phyloP scores from a whole-genome alignment of 1,140 invertebrate species.

The Parapsyche elsis region DNA sequence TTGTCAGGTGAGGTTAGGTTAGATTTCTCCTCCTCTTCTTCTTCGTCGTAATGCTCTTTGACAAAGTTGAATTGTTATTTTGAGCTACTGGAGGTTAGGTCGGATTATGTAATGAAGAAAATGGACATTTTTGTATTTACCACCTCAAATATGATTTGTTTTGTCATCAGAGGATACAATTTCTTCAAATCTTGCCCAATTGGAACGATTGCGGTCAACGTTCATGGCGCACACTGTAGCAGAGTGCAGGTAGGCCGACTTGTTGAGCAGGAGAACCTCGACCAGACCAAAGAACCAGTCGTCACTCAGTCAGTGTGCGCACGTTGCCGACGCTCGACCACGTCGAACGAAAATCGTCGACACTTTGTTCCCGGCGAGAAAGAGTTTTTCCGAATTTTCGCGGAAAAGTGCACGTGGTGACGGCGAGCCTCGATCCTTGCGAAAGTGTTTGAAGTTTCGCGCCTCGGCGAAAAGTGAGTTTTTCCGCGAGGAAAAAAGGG shows the following conservation, averaged over 20 bases:
- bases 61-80: too few species aligned
- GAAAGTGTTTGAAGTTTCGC: background rate
- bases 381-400: background rate
- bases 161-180: too few species aligned
- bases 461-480: background rate
- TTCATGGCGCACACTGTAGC: background rate
- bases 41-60: too few species aligned
- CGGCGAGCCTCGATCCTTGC: background rate
- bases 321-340: constrained; percentile 1
- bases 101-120: too few species aligned
- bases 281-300: constrained; percentile 40
- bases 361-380: background rate
- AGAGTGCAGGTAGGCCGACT: background rate
- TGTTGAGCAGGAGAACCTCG: background rate
- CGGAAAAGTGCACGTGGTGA: background rate
- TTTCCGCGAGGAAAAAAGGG: background rate
- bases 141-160: too few species aligned
- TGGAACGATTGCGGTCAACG: background rate
- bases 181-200: too few species aligned
- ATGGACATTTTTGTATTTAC: too few species aligned
- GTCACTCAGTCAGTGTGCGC: constrained; percentile 40
- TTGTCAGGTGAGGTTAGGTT: too few species aligned
- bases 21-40: too few species aligned
- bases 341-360: background rate
- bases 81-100: too few species aligned